Base-by-base conservation (phyloP, 2,888 invertebrate species). In the Idaea straminata region DNA sequence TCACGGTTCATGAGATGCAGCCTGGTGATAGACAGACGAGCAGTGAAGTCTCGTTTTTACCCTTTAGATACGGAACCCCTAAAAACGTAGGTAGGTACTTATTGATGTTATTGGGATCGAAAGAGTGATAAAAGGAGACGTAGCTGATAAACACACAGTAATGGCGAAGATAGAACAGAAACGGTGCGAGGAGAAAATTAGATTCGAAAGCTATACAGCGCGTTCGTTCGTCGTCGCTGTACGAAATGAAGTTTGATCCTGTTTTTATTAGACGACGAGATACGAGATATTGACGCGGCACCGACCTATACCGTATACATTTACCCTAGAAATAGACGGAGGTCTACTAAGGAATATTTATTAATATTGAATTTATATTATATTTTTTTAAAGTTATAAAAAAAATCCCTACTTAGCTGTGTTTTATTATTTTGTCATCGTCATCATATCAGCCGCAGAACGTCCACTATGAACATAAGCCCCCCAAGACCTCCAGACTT, bases 151-250 rank as follows among this genome's bases (percentile, higher is more conserved):
- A 80, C 74, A 75, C 70, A 71, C 65, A 69, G 72, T 47, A 47
- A 47, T 47, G 47, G 47, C 47, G 47, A 13, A 47, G 47, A 47
- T 47, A 47, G 47, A 77, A 75, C 72, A 68, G 70, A 70, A 74
- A 71, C 66, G 70, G 66, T 67, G 61, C 68, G 74, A 69, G 74
- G 75, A 77, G 81, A 81, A 84, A 86, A 87, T 88, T 87, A 80
- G 83, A 87, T 87, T 83, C 74, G 72, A 83, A 83, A 80, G 82
- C 82, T 83, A 86, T 86, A 83, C 78, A 82, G 80, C 78, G 77
- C 79, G 77, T 78, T 80, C 81, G 79, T 74, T 80, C 76, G 72
- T 74, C 73, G 76, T 74, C 81, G 80, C 78, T 77, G 77, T 77
- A 77, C 76, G 73, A 83, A 86, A 87, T 80, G 81, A 83, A 83